phyloP scores from a whole-genome alignment of 2,888 invertebrate genomes.

The Sipha maydis region DNA sequence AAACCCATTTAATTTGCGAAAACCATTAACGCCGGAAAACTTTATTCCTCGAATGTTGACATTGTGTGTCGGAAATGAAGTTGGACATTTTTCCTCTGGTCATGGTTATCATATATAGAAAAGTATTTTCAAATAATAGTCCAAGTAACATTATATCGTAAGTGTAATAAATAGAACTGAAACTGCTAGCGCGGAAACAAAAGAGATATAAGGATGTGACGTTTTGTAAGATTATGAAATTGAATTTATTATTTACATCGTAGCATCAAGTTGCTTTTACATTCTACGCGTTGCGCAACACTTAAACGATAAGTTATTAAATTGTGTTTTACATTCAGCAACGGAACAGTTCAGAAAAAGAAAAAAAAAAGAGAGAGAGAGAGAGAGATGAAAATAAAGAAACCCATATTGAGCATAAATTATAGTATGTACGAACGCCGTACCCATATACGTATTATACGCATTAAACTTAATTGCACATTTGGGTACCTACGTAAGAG shows the following conservation, averaged over 20 bases:
- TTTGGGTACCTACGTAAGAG: not conserved
- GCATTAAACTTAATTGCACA: not conserved
- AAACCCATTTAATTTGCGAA: not conserved
- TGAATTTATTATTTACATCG: conserved; percentile 6
- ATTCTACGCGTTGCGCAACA: not conserved
- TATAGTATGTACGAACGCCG: too few species aligned
- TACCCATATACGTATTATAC: not conserved
- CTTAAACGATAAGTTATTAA: conserved; percentile 22
- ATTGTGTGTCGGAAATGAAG: not conserved
- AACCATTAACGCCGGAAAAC: not conserved
- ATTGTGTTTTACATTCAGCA: not conserved
- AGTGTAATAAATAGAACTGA: conserved; percentile 9
- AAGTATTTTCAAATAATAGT: not conserved
- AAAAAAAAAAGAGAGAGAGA: too few species aligned
- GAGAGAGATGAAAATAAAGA: too few species aligned
- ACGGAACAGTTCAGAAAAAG: too few species aligned
- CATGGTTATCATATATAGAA: not conserved
- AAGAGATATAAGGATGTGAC: not conserved
- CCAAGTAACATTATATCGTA: not conserved
- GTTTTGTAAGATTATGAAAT: conserved; percentile 15
- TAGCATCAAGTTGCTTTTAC: not conserved
- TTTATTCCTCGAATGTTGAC: not conserved
- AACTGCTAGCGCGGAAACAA: not conserved
- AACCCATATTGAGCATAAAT: too few species aligned
- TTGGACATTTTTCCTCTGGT: not conserved